phyloP scores from a whole-genome alignment of 1,140 invertebrate species.

The Periplaneta americana region DNA sequence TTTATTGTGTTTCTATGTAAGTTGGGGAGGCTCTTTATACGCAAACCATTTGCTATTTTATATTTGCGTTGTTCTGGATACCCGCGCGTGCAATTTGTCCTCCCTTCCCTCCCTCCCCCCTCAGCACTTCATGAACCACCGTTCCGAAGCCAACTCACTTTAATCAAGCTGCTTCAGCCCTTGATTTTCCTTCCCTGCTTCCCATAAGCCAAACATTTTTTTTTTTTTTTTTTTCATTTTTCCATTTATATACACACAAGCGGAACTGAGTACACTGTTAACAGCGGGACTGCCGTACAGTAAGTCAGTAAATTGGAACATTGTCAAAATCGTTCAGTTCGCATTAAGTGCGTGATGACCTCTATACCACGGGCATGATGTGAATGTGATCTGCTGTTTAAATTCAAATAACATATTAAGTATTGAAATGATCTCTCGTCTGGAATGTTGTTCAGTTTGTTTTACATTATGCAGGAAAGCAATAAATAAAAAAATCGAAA shows the following conservation, averaged over 20 bases:
- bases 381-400: no score
- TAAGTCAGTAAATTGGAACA: neutral
- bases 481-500: no score
- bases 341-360: neutral
- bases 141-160: neutral
- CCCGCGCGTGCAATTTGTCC: neutral
- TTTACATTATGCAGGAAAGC: no score
- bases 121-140: neutral
- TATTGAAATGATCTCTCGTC: no score
- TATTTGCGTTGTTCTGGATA: neutral
- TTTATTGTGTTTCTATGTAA: neutral
- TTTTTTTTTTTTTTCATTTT: neutral
- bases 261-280: neutral
- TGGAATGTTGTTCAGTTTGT: no score
- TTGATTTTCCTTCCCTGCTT: neutral
- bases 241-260: neutral
- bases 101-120: no score
- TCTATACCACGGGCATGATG: no score
- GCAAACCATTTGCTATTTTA: neutral
- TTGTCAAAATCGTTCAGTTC: neutral
- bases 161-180: neutral
- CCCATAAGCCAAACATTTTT: neutral
- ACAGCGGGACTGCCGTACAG: neutral
- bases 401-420: no score
- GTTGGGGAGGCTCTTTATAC: neutral